These are phyloP conservation scores for Stenchaetothrips biformis DNA, from an alignment of 2,888 invertebrate species.

Conservation along the genomic window DNA sequence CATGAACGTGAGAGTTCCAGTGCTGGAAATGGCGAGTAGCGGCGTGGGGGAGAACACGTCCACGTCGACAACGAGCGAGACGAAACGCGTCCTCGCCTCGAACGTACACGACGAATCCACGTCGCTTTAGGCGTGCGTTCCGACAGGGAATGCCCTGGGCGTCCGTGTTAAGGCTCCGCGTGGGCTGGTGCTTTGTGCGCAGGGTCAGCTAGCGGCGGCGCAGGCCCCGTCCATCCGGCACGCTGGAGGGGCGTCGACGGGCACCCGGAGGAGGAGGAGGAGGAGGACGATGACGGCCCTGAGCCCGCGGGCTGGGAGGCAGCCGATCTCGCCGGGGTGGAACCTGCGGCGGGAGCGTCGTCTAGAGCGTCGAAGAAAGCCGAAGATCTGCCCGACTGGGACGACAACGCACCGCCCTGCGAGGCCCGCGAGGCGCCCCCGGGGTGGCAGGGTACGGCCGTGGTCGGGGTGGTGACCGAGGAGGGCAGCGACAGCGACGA, in stretches of 20 bases:
- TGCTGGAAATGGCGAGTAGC: too few species aligned
- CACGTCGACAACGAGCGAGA: too few species aligned
- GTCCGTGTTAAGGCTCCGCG: neutral
- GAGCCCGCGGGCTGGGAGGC: constrained; percentile 75
- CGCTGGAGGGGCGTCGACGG: constrained; percentile 37
- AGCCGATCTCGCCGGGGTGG: constrained; percentile 55
- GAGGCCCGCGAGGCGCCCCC: neutral
- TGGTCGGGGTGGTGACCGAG: constrained; percentile 42
- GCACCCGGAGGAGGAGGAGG: constrained; percentile 38
- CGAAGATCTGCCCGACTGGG: too few species aligned
- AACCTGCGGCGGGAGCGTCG: constrained; percentile 56
- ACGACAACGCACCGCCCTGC: too few species aligned
- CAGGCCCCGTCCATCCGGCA: constrained; percentile 41
- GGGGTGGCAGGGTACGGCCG: neutral
- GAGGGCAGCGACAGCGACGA: constrained; percentile 47
- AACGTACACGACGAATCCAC: neutral
- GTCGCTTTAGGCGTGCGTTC: neutral
- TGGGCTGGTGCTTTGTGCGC: constrained; percentile 31
- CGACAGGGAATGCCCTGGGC: neutral
- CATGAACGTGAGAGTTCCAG: too few species aligned
- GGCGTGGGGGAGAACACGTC: too few species aligned
- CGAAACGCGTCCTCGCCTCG: too few species aligned
- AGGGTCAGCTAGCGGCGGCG: constrained; percentile 41
- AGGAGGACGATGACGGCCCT: constrained; percentile 56
- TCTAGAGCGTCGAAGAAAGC: too few species aligned